Base-by-base conservation (phyloP, 2,797 vertebrate species). In the Eulemur rubriventer region DNA sequence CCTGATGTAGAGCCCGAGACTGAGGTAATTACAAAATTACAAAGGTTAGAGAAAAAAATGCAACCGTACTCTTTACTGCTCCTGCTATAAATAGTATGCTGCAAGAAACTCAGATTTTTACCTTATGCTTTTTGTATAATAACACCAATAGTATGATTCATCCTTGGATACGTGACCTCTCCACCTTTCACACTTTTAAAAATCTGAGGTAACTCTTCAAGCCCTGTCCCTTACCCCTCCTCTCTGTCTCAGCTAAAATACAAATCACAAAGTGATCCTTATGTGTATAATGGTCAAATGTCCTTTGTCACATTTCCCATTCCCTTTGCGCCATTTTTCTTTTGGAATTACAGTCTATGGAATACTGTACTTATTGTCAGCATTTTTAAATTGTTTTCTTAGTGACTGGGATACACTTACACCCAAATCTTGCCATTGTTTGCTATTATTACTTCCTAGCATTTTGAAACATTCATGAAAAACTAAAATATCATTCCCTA, bases 401-500 rank as follows among this genome's bases (percentile, higher is more conserved):
- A 65, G 33, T 72, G 10, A 87, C 17, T n/a, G 24, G 30, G 28
- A 78, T 33, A 30, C 30, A 91, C 55, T 85, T 65, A 65, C 2
- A 91, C 43, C 17, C 69, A 84, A 93, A 33, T 22, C 22, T 83
- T 83, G 73, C 22, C 50, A 82, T 12, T 86, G 38, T 69, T 59
- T 65, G 46, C 16, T 46, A 78, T 55, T 46, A 78, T 55, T 70
- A 92, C 33, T 73, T 83, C 46, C 41, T 75, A 94, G 33, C 52
- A 80, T 61, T 91, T 24, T 83, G 52, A 95, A 93, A 89, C 26
- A 80, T 8, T 41, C n/a, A 26, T 63, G 28, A 72, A 95, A 88
- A 94, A 33, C 28, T 24, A 75, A 48, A 79, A 79, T 46, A 28
- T 11, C 59, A 38, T 50, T 85, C 38, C 41, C 75, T 65, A 76